phyloP scores from a whole-genome alignment of 2,888 invertebrate genomes.

The Caenorhabditis sp. region DNA sequence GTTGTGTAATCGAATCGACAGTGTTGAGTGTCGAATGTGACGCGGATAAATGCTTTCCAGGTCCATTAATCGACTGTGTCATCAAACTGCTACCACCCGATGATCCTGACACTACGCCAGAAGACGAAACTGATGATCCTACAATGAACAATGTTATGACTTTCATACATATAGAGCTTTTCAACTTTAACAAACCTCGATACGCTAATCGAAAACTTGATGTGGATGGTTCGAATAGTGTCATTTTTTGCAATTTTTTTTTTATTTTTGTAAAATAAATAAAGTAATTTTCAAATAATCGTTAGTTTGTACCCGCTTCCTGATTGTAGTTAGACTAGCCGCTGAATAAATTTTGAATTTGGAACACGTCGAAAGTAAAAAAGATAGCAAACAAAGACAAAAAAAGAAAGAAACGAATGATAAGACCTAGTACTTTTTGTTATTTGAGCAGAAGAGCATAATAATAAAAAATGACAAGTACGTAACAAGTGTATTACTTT shows the following conservation, averaged over 20 bases:
- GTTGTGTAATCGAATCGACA: conserved; percentile 31
- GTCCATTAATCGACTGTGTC: conserved; percentile 43
- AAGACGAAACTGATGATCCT: conserved; percentile 53
- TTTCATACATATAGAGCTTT: too few species aligned
- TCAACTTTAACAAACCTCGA: conserved; percentile 31
- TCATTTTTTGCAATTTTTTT: conserved; percentile 18
- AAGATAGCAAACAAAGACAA: not conserved
- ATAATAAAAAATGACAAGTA: not conserved
- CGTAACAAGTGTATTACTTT: not conserved
- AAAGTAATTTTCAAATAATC: not conserved
- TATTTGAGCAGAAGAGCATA: not conserved
- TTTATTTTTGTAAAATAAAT: not conserved
- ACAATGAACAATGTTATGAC: too few species aligned
- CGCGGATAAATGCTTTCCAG: conserved; percentile 54
- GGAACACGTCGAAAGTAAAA: not conserved
- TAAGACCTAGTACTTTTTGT: not conserved
- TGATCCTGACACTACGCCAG: conserved; percentile 41
- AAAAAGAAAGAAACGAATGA: not conserved
- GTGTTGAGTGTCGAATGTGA: conserved; percentile 55
- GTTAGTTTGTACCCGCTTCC: not conserved
- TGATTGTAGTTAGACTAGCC: not conserved
- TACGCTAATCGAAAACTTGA: conserved; percentile 29
- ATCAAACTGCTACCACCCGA: conserved; percentile 30
- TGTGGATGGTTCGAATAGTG: conserved; percentile 46
- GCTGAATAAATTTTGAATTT: not conserved